Conservation (phyloP, 2,888 invertebrate species). For the Acronicta alni region DNA sequence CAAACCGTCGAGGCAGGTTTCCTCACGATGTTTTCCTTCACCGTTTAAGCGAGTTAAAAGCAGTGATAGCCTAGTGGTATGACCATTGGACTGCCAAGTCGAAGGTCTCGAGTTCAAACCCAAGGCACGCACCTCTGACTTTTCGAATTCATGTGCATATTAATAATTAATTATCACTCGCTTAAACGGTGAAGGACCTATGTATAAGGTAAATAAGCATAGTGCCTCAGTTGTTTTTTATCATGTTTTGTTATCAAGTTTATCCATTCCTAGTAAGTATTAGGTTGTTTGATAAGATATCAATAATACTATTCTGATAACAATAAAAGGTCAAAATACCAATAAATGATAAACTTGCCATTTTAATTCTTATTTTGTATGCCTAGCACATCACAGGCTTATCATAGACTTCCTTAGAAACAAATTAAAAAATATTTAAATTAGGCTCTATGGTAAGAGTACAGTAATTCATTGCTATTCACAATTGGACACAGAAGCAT, state of each 20-base stretch:
- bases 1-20: too few relatives aligned
- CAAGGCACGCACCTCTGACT: too few relatives aligned
- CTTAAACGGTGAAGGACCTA: too few relatives aligned
- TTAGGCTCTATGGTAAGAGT: slow-evolving; percentile 35
- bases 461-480: slow-evolving; percentile 33
- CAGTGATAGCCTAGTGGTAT: too few relatives aligned
- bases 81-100: too few relatives aligned
- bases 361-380: slow-evolving; percentile 30
- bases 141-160: too few relatives aligned
- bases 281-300: slow-evolving; percentile 39
- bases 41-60: too few relatives aligned
- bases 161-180: too few relatives aligned
- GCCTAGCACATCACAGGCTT: slow-evolving; percentile 25
- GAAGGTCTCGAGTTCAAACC: too few relatives aligned
- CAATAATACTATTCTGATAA: slow-evolving; percentile 12
- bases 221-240: slow-evolving; percentile 30
- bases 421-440: slow-evolving; percentile 38
- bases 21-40: too few relatives aligned
- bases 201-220: slow-evolving; percentile 18
- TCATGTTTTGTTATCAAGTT: slow-evolving; percentile 38
- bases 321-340: slow-evolving; percentile 32
- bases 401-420: slow-evolving; percentile 39
- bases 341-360: slow-evolving; percentile 13
- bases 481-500: slow-evolving; percentile 14
- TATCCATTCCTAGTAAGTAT: slow-evolving; percentile 37